Evolutionary conservation across 2,888 invertebrate genomes (phyloP).

Genomic region (Pseudolycoriella hygida): DNA sequence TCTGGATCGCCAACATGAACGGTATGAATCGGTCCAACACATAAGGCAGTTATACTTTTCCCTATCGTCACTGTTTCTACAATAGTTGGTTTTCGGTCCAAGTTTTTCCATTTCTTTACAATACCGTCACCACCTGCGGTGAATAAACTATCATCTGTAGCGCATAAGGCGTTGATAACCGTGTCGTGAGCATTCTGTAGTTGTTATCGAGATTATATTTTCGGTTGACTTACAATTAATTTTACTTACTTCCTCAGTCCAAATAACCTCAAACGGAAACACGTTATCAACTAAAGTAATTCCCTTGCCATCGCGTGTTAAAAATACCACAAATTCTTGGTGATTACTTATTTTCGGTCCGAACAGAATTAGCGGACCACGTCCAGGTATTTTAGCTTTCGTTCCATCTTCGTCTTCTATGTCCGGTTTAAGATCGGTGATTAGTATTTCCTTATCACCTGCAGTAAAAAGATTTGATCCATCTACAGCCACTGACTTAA

Average conservation of each 20-base stretch:
- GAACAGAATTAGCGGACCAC: constrained; percentile 22
- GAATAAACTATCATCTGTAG: constrained; percentile 19
- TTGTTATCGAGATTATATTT: too few species aligned
- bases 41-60: constrained; percentile 22
- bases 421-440: constrained; percentile 19
- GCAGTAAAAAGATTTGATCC: constrained; percentile 19
- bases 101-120: constrained; percentile 24
- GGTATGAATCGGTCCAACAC: constrained; percentile 16
- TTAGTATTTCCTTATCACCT: constrained; percentile 24
- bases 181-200: constrained; percentile 24
- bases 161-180: constrained; percentile 25
- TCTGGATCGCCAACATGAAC: constrained; percentile 19
- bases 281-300: constrained; percentile 19
- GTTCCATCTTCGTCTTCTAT: constrained; percentile 26
- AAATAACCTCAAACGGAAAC: constrained; percentile 18
- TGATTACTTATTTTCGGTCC: constrained; percentile 15
- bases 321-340: constrained; percentile 20
- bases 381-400: constrained; percentile 23
- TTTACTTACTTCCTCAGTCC: constrained; percentile 14
- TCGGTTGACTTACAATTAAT: too few species aligned
- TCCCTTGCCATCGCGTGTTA: constrained; percentile 22
- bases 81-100: constrained; percentile 17
- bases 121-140: constrained; percentile 27
- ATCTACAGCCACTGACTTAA: constrained; percentile 23
- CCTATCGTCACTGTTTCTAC: constrained; percentile 21